Conservation (phyloP, 2,113 vertebrate genomes). For the Anhinga rufa region DNA sequence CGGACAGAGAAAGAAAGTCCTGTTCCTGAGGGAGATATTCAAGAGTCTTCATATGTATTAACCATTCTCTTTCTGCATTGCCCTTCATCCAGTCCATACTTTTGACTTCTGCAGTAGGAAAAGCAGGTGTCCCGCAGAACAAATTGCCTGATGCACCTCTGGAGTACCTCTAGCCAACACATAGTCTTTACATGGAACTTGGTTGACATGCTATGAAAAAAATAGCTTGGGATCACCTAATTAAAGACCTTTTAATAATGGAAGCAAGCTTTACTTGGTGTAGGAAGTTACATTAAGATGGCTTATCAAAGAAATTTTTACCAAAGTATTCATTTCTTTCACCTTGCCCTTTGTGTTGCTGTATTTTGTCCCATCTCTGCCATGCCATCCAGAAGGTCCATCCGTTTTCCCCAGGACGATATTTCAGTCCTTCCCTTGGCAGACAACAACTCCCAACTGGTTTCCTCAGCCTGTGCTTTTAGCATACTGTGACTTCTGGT, state of each 20-base stretch:
- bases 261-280: not conserved
- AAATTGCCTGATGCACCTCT: not conserved
- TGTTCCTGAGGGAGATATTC: not conserved
- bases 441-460: not conserved
- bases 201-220: not conserved
- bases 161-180: not conserved
- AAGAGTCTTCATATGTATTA: not conserved
- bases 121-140: not conserved
- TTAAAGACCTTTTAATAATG: not conserved
- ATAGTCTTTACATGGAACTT: not conserved
- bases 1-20: not conserved
- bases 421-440: not conserved
- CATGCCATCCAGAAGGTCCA: fast-evolving
- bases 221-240: not conserved
- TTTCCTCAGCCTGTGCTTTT: not conserved
- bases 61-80: not conserved
- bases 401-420: not conserved
- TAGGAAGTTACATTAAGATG: not conserved
- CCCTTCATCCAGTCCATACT: not conserved
- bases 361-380: not conserved
- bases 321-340: not conserved
- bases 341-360: not conserved
- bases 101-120: not conserved
- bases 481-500: not conserved
- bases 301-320: not conserved